Evolutionary conservation across 2,888 invertebrate species (phyloP), one percentile per base, ranked within the genome.

Genomic region (Drosophila eohydei): DNA sequence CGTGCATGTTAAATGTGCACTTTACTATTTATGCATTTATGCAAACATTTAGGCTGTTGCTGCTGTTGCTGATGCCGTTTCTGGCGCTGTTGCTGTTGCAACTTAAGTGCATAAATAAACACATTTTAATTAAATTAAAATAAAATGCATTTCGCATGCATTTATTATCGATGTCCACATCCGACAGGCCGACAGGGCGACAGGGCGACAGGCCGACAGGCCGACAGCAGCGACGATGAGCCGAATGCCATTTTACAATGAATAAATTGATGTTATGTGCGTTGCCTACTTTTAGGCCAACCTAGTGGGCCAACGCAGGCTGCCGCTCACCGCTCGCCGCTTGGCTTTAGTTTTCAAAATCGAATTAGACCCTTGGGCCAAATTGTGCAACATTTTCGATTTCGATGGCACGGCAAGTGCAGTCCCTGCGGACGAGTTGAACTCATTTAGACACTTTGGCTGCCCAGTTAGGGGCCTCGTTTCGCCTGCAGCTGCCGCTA

Each of bases 51-150:
- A 62, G 50, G 43, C 51, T 56, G 59, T 40, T 70, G 59, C n/a
- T 71, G 59, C 36, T 58, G 48, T n/a, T 44, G 54, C 43, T 43
- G 48, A 16, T 21, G 52, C 26, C 48, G 65, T 2, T 64, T 65
- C 8, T 71, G 65, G 11, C 61, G 54, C 3, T 52, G 55, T 14
- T 79, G 65, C 41, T 65, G 66, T 56, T 73, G 70, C 57, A 80
- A 74, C 83, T 84, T 86, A 84, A 85, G 84, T 88, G 86, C 84
- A 84, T 86, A 88, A 84, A 84, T 88, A 84, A 84, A 88, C 84
- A 86, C 81, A 86, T 84, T 84, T 84, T 86, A 84, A 88, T 88
- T 88, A 88, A 88, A 86, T 84, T 88, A 84, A 81, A 81, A 79
- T 86, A 83, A 74, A 83, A 88, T 79, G 81, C 67, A 74, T 78